phyloP scores from a whole-genome alignment of 2,113 vertebrate species.

The Caloenas nicobarica region DNA sequence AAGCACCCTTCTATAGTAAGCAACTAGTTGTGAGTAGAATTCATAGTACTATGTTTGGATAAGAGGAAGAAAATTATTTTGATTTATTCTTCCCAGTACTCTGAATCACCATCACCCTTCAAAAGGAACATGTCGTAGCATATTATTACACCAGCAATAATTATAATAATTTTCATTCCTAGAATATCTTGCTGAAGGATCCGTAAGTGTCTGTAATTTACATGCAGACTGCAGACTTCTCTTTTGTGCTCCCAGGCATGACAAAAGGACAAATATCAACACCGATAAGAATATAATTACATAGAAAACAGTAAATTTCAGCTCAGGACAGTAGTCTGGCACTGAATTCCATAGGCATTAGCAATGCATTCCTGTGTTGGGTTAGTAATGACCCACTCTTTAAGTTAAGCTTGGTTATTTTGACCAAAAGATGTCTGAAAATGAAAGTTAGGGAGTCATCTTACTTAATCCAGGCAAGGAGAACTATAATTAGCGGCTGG shows the following conservation, averaged over 20 bases:
- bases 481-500: neutral
- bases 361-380: neutral
- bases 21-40: neutral
- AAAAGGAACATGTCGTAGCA: neutral
- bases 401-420: neutral
- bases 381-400: neutral
- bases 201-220: neutral
- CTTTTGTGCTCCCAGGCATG: neutral
- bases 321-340: neutral
- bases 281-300: neutral
- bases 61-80: neutral
- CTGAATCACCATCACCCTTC: neutral
- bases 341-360: neutral
- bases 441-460: neutral
- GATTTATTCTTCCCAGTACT: neutral
- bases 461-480: neutral
- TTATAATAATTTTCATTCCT: neutral
- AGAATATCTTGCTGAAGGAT: neutral
- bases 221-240: neutral
- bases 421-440: neutral
- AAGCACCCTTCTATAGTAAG: accelerated
- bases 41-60: neutral
- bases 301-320: neutral
- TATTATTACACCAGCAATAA: neutral
- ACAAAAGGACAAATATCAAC: neutral